These are phyloP conservation scores for Cyrtodaria siliqua DNA, from an alignment of 2,888 invertebrate species.

Conservation along the genomic window DNA sequence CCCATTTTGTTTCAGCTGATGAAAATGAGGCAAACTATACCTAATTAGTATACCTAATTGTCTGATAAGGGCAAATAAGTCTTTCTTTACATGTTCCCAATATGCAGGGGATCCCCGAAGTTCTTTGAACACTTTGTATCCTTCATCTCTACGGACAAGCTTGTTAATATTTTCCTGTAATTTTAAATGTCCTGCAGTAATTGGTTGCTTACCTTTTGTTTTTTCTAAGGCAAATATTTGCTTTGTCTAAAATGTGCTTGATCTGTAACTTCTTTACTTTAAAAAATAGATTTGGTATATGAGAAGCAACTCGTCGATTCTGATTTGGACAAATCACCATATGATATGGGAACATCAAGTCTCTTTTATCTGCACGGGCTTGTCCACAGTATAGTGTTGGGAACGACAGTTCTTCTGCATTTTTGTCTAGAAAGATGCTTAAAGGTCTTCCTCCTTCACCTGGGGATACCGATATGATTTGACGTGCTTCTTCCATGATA, in stretches of 20 bases:
- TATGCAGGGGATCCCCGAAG: constrained; percentile 55
- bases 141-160: constrained; percentile 27
- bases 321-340: constrained; percentile 37
- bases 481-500: not conserved
- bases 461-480: not conserved
- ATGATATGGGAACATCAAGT: too few species aligned
- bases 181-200: constrained; percentile 39
- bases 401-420: not conserved
- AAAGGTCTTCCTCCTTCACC: not conserved
- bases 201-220: constrained; percentile 12
- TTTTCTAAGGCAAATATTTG: constrained; percentile 26
- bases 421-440: not conserved
- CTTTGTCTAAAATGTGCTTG: constrained; percentile 32
- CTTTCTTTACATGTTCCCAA: too few species aligned
- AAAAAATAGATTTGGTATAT: constrained; percentile 48
- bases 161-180: constrained; percentile 17
- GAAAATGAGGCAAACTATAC: constrained; percentile 50
- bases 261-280: constrained; percentile 52
- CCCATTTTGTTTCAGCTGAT: constrained; percentile 59
- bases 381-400: not conserved
- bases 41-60: constrained; percentile 43
- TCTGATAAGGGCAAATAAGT: too few species aligned
- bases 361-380: not conserved
- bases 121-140: constrained; percentile 34
- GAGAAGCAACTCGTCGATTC: constrained; percentile 36